Evolutionary conservation across 2,113 vertebrate genomes (phyloP).

Genomic region (Podiceps cristatus): DNA sequence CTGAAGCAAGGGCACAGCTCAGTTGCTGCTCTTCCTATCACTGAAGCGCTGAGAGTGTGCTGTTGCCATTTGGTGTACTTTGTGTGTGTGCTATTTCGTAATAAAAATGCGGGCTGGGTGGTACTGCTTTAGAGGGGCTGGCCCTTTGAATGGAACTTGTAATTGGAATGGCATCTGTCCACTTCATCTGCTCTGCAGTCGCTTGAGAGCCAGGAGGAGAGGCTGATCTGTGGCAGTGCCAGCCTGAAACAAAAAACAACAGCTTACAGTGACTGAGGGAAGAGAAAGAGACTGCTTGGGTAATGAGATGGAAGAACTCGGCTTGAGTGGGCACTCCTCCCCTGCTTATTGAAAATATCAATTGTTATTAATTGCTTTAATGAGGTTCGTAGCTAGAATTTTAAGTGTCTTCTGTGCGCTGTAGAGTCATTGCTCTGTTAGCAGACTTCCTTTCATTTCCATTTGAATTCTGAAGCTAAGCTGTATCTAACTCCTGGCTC

Average conservation of each 20-base stretch:
- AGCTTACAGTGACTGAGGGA: neutral
- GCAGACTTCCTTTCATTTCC: neutral
- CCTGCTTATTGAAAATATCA: slow-evolving; percentile 1
- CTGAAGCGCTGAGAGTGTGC: neutral
- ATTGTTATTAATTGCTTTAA: slow-evolving; percentile 27
- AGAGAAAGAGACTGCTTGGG: neutral
- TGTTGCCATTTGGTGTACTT: neutral
- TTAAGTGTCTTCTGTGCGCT: neutral
- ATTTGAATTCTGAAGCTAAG: neutral
- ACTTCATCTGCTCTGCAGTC: neutral
- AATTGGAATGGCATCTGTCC: neutral
- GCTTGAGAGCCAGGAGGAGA: neutral
- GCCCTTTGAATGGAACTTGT: neutral
- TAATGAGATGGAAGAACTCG: slow-evolving; percentile 29
- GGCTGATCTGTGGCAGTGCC: neutral
- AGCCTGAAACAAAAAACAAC: neutral
- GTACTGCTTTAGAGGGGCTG: neutral
- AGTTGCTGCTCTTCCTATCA: neutral
- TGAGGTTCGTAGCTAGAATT: neutral
- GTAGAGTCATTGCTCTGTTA: neutral
- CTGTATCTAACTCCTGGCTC: neutral
- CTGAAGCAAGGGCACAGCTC: neutral
- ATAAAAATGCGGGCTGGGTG: neutral
- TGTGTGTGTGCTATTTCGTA: neutral
- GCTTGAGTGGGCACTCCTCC: neutral